phyloP scores from a whole-genome alignment of 2,113 vertebrate species.

The Anser cygnoides region DNA sequence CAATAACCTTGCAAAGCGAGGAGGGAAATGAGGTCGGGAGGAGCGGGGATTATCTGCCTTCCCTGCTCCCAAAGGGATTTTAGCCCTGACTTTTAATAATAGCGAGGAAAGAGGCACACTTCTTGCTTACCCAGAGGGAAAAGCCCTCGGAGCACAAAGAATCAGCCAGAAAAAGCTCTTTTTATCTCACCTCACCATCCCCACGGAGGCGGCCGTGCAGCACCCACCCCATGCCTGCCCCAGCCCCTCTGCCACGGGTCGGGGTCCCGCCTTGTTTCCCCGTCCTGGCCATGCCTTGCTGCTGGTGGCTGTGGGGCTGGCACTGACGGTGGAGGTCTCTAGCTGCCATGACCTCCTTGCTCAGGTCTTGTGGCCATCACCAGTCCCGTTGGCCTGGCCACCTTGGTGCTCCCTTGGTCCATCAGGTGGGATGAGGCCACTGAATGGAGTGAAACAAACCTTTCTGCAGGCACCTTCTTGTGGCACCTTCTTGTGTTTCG shows the following conservation, averaged over 20 bases:
- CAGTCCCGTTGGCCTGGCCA: fast-evolving
- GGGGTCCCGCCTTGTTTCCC: fast-evolving
- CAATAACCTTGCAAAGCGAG: constrained; percentile 19
- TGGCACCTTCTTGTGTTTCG: background rate
- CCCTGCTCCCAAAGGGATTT: constrained; percentile 28
- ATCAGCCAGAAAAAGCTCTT: background rate
- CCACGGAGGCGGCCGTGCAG: background rate
- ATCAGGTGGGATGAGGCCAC: background rate
- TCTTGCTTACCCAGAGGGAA: constrained; percentile 12
- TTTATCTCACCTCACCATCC: background rate
- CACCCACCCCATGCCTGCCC: fast-evolving
- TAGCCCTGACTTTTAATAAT: constrained; percentile 59
- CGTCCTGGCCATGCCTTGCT: fast-evolving
- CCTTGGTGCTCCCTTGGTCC: background rate
- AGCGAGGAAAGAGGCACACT: constrained; percentile 9
- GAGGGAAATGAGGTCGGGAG: constrained; percentile 48
- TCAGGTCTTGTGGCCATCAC: background rate
- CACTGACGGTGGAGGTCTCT: background rate
- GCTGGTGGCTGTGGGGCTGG: background rate
- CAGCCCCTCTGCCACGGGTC: background rate
- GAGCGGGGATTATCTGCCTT: constrained; percentile 48
- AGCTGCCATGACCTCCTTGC: background rate
- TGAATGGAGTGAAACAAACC: fast-evolving
- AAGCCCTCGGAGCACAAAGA: background rate
- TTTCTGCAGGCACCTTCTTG: background rate